phyloP scores from a whole-genome alignment of 64 coral and sea anemone genomes.

The Montipora efflorescens region DNA sequence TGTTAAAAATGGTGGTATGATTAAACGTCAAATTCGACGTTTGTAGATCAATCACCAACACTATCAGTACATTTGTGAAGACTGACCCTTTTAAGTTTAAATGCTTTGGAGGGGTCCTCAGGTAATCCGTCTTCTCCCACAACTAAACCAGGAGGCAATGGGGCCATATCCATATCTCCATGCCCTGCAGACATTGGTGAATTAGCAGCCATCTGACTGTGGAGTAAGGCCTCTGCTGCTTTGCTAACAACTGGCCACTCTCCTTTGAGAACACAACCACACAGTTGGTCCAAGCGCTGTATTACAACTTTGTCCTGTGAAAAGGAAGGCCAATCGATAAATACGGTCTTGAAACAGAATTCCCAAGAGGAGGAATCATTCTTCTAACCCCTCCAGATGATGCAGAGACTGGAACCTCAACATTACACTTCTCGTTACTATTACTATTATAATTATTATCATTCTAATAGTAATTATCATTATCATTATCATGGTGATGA shows the following conservation, averaged over 20 bases:
- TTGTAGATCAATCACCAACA: neutral
- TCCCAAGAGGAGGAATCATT: neutral
- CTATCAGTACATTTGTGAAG: no score
- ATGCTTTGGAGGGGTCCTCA: slow-evolving; percentile 91
- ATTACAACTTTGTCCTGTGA: slow-evolving; percentile 86
- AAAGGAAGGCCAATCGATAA: neutral
- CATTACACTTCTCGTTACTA: no score
- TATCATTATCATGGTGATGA: no score
- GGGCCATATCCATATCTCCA: slow-evolving; percentile 79
- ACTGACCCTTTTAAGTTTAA: slow-evolving; percentile 97
- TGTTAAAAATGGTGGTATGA: no score
- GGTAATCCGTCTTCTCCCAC: slow-evolving; percentile 72
- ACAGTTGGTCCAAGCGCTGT: slow-evolving; percentile 90
- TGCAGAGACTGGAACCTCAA: no score
- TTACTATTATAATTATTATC: no score
- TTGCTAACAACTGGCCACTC: slow-evolving; percentile 82
- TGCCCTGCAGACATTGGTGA: slow-evolving; percentile 73
- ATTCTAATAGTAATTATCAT: no score
- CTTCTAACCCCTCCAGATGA: no score
- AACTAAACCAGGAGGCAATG: slow-evolving; percentile 55
- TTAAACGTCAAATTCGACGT: no score
- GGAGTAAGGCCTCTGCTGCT: slow-evolving; percentile 71
- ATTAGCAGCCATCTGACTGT: slow-evolving; percentile 78
- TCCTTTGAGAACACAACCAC: slow-evolving; percentile 85
- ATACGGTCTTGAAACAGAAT: neutral